Evolutionary conservation across 1,140 invertebrate species (phyloP).

Genomic region (Zaprionus ghesquierei): DNA sequence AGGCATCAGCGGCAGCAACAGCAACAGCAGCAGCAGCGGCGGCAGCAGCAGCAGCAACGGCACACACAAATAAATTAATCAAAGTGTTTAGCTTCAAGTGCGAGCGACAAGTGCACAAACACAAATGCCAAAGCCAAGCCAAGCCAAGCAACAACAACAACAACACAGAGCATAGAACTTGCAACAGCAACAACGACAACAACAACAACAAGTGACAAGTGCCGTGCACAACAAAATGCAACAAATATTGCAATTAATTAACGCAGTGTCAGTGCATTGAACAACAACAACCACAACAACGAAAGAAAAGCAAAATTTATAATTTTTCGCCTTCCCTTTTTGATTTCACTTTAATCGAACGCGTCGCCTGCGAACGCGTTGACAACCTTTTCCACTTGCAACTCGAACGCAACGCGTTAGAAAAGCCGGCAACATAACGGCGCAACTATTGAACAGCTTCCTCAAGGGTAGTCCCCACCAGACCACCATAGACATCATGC

Average conservation of each 20-base stretch:
- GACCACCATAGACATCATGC: constrained; percentile 83
- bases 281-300: constrained; percentile 19
- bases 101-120: constrained; percentile 60
- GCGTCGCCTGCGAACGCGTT: constrained; percentile 41
- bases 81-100: constrained; percentile 59
- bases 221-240: constrained; percentile 62
- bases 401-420: constrained; percentile 44
- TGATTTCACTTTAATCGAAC: constrained; percentile 26
- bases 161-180: constrained; percentile 33
- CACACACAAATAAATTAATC: constrained; percentile 71
- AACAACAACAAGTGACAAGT: constrained; percentile 46
- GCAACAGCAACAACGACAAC: constrained; percentile 15
- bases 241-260: constrained; percentile 46
- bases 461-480: constrained; percentile 82
- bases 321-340: constrained; percentile 4
- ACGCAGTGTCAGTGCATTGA: constrained; percentile 67
- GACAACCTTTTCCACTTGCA: constrained; percentile 17
- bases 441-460: constrained; percentile 81
- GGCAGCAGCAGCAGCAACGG: background rate
- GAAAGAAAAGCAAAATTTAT: constrained; percentile 16
- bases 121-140: constrained; percentile 40
- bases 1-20: constrained; percentile 38
- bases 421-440: constrained; percentile 82
- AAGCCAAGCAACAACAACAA: constrained; percentile 19
- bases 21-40: too few species aligned